These are phyloP conservation scores for Drosophila antonietae DNA, from an alignment of 2,888 invertebrate genomes.

Conservation along the genomic window DNA sequence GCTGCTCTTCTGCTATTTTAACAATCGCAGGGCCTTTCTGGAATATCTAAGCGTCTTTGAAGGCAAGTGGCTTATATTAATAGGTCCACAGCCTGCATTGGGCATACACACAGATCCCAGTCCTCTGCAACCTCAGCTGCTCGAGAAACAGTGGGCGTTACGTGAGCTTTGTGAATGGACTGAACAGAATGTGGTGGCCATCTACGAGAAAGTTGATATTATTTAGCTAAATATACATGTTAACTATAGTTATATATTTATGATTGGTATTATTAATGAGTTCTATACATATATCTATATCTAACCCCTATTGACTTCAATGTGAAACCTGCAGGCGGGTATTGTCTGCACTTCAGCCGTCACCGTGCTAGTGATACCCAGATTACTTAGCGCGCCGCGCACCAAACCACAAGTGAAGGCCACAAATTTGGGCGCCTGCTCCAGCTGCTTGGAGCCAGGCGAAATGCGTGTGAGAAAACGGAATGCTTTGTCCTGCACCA, in stretches of 20 bases:
- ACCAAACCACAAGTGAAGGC: constrained; percentile 98
- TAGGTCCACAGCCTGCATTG: constrained; percentile 88
- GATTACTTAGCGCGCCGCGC: constrained; percentile 96
- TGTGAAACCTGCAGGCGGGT: constrained; percentile 97
- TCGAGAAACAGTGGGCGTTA: constrained; percentile 86
- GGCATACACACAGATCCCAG: constrained; percentile 89
- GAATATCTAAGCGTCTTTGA: constrained; percentile 88
- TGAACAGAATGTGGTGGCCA: constrained; percentile 88
- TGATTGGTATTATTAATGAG: constrained; percentile 20
- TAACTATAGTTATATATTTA: constrained; percentile 22
- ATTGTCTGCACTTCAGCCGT: constrained; percentile 97
- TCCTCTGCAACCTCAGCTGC: constrained; percentile 87
- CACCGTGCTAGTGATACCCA: constrained; percentile 96
- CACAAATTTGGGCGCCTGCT: constrained; percentile 95
- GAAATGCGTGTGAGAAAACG: constrained; percentile 95
- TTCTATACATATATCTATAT: constrained; percentile 9
- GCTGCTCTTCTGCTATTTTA: constrained; percentile 93
- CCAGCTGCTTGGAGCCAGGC: constrained; percentile 95
- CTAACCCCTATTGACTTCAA: constrained; percentile 91
- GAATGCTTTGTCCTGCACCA: constrained; percentile 98
- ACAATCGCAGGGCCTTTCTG: constrained; percentile 88
- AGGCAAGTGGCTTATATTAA: constrained; percentile 89
- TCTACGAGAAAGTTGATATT: constrained; percentile 85
- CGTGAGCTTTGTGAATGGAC: constrained; percentile 86
- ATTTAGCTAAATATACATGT: constrained; percentile 12